Evolutionary conservation across 1,140 invertebrate species (phyloP), one percentile per base, ranked within the genome.

Genomic region (Nixonia krombeini): DNA sequence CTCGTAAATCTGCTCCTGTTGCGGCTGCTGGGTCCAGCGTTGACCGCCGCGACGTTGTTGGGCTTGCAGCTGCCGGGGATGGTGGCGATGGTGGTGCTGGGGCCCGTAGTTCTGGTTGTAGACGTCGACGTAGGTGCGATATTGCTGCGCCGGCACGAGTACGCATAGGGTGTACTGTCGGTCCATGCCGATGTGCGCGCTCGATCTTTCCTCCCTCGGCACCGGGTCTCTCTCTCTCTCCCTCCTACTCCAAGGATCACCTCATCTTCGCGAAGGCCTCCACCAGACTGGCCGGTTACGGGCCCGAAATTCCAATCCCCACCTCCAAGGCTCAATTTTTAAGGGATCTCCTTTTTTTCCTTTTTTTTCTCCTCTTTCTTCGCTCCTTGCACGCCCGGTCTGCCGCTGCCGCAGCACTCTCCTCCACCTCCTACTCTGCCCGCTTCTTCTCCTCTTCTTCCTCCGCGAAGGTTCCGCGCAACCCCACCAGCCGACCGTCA

Each of bases 301-400:
- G 75, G 74, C 75, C 82, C 82, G 78, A 84, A 85, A 85, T 83
- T 85, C 81, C 82, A 50, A 83, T 82, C 82, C 83, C 83, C 80
- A 83, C 82, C 76, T 82, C 56, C 25, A 73, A 70, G 73, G 68
- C 71, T 79, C 74, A 80, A 85, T 83, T 85, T 85, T 84, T 83
- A 83, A 83, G 79, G 79, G 80, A 80, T 81, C 76, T 72, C 73
- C 70, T 77, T 74, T 78, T 81, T 81, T 79, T 67, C 70, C 52
- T 58, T 72, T 76, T 78, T 74, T 59, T 65, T 53, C 64, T 35
- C 70, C 72, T 76, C 71, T 72, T 72, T 51, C 46, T 72, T 73
- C 55, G 56, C 63, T 44, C 33, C 50, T 18, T 58, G 38, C 47
- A 26, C 45, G 6, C 12, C 29, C 25, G 15, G 13, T 16, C n/a